Evolutionary conservation across 2,797 vertebrate genomes (phyloP), one percentile per base, ranked within the genome.

Genomic region (Atherinosoma microstoma): DNA sequence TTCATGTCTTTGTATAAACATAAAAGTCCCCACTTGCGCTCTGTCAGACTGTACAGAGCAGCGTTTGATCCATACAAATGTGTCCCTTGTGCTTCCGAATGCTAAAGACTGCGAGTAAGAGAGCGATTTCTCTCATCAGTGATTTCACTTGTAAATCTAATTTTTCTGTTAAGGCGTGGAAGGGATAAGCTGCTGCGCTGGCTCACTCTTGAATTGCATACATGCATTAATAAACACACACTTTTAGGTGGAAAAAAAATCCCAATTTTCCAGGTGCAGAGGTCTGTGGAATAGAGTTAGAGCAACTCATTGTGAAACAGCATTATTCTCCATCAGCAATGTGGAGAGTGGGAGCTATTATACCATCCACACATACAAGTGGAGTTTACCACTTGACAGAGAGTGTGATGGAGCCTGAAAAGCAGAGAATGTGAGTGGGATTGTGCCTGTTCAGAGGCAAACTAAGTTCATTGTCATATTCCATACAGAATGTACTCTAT

Each of bases 241-340:
- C 56, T 56, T 68, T 56, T 58, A 73, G 47, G 67, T 7, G 67
- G 73, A 15, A 27, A 40, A 51, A 24, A 60, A 87, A 84, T 87
- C 77, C 83, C 56, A 86, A 91, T 91, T 91, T 92, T 89, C 84
- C 89, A 90, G 84, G 83, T 89, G 90, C 85, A 87, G 70, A 82
- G 80, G 77, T 86, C 84, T 87, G 84, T 85, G 75, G 87, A 91
- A 88, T 78, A 51, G 68, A 86, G 75, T 57, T 72, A 61, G 78
- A 87, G 79, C 67, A 79, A 78, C 87, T 91, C 84, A 72, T 56
- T 68, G 70, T 74, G 79, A 92, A 90, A 90, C 68, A 65, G 76
- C 80, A 84, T 85, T 88, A 88, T 88, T 85, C 76, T 79, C 86
- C 78, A 84, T 84, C 79, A 84, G 78, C 71, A 74, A 59, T 68